Base-by-base conservation (phyloP, 2,797 vertebrate species). In the Siniperca scherzeri region DNA sequence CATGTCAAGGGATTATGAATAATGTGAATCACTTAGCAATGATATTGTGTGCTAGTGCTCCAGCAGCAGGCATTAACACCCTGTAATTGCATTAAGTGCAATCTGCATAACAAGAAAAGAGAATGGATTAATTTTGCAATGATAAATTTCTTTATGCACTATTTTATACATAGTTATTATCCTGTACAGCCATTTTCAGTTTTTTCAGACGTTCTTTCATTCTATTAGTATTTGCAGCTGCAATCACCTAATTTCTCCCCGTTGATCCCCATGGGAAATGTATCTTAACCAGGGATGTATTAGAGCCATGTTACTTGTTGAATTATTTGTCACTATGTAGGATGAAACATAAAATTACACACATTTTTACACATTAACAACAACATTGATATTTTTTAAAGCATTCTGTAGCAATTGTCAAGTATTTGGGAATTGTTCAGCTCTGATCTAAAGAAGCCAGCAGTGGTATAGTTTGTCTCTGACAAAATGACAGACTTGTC, bases 61-160 rank as follows among this genome's bases (percentile, higher is more conserved):
- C 69, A 48, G 81, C 61, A 75, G 81, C 30, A 27, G 72, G 57
- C 44, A 22, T 88, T 90, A 91, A 89, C 80, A 64, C 74, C 57
- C 83, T 84, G 30, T 91, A 91, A 94, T 88, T 90, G 74, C 88
- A 87, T 92, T 88, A 91, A 87, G 80, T 83, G 59, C 27, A 72
- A 91, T 92, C 88, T 86, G 75, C 78, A 82, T 85, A 74, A 84
- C 81, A 89, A 85, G 86, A 68, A 78, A 77, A 73, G 71, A 65
- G 53, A 86, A 67, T 75, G 78, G 82, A 91, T 92, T 91, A 42
- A 82, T 83, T 83, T 88, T 60, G 16, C 68, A 80, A 61, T 57
- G 59, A 78, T 79, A 30, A 6, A 53, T 84, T 67, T 44, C 36
- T 68, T 82, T 30, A 59, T 74, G 16, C 44, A 48, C 19, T n/a